Evolutionary conservation across 2,113 vertebrate species (phyloP).

Genomic region (Platanista minor): DNA sequence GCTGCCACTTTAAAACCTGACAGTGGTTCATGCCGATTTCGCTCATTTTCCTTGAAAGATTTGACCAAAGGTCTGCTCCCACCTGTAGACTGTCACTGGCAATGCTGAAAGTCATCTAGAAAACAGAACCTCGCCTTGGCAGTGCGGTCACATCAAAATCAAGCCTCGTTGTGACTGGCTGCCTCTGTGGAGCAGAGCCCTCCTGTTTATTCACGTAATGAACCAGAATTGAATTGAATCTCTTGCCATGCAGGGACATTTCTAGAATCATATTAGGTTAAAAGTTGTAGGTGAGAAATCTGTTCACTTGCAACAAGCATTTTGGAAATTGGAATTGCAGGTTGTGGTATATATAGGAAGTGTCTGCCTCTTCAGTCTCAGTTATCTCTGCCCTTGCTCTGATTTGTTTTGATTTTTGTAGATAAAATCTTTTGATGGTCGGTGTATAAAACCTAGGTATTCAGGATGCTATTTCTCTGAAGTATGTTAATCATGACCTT

Average conservation of each 20-base stretch:
- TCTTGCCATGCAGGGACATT: fast-evolving
- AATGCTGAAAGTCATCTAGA: conserved; percentile 16
- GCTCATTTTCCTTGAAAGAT: conserved; percentile 18
- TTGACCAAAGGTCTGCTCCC: background rate
- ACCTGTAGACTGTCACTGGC: conserved; percentile 1
- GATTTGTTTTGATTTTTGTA: background rate
- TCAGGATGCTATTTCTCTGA: background rate
- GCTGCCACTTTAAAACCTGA: background rate
- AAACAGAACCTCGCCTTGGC: background rate
- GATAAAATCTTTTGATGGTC: background rate
- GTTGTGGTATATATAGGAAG: background rate
- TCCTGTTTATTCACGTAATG: background rate
- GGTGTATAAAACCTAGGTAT: background rate
- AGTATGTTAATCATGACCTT: background rate
- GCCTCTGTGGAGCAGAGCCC: background rate
- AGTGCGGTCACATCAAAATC: background rate
- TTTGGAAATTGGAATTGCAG: background rate
- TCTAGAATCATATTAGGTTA: background rate
- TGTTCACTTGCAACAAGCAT: background rate
- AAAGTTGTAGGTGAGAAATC: background rate
- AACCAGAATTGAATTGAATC: background rate
- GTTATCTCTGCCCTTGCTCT: background rate
- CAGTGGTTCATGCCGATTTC: fast-evolving
- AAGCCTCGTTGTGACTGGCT: background rate
- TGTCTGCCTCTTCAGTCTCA: background rate